Base-by-base conservation (phyloP, 2,797 vertebrate species). In the Hephaestus fuliginosus region DNA sequence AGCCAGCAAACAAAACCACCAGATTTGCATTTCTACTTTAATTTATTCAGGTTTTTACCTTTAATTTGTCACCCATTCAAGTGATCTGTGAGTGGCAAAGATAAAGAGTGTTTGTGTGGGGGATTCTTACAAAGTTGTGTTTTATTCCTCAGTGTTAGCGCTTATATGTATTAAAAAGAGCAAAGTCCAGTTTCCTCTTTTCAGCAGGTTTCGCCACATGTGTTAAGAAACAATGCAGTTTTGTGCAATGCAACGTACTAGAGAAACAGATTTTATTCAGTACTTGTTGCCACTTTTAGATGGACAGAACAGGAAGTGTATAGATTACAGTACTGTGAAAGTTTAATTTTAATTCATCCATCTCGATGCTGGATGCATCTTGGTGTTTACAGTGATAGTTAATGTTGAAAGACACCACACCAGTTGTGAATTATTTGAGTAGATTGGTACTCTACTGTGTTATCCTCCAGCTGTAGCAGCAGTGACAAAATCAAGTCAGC, bases 161-260 rank as follows among this genome's bases (percentile, higher is more conserved):
- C n/a, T 25, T 39, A 4, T 39, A 39, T 39, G 7, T 39, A 39
- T 52, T 17, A 22, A 69, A 53, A 52, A 5, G 25, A 22, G 46
- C 51, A 41, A 62, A 44, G 3, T 17, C 60, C 18, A 28, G 1
- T 41, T 55, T 49, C 36, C 56, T 71, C 20, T 55, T 68, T 52
- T 22, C 9, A 22, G 4, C 4, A 0, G 6, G 14, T 78, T 71
- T 15, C 71, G 64, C 55, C 49, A 67, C 1, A 0, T 56, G 18
- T 55, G 55, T 66, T 22, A 2, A 25, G 44, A 48, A 62, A 74
- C 8, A 61, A 13, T 28, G 52, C 20, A 71, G 68, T 76, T 64
- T 71, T 28, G 43, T 28, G 39, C 41, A 13, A 36, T 33, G 14
- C 28, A 66, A 33, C 10, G 0, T 9, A 4, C 25, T 5, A 3